Evolutionary conservation across 2,888 invertebrate genomes (phyloP).

Genomic region (Pecten maximus): DNA sequence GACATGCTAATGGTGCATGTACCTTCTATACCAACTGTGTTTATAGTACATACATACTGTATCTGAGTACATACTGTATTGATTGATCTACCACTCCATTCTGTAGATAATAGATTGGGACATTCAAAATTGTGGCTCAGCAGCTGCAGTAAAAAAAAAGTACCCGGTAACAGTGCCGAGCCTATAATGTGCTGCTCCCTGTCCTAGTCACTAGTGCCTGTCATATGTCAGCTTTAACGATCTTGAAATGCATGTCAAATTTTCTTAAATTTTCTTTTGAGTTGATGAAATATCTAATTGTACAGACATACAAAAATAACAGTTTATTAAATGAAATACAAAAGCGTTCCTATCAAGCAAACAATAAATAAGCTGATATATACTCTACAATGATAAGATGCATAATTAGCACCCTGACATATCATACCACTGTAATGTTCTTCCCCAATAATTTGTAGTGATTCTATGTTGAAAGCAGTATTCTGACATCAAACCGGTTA

Average conservation of each 20-base stretch:
- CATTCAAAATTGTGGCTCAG: not conserved
- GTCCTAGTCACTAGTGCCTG: no score
- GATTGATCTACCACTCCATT: not conserved
- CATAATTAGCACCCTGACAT: not conserved
- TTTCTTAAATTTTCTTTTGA: no score
- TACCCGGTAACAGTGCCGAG: no score
- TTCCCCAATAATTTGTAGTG: not conserved
- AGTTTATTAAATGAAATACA: not conserved
- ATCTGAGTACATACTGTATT: not conserved
- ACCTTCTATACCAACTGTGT: not conserved
- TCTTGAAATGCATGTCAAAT: no score
- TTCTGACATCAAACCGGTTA: not conserved
- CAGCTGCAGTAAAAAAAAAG: no score
- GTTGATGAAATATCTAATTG: not conserved
- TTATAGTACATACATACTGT: not conserved
- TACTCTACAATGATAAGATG: not conserved
- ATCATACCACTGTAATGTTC: not conserved
- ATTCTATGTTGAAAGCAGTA: not conserved
- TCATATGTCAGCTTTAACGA: no score
- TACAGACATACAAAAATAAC: not conserved
- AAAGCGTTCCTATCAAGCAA: no score
- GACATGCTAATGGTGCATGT: not conserved
- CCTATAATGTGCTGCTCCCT: no score
- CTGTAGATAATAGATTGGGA: not conserved
- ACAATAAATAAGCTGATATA: not conserved